Base-by-base conservation (phyloP, 1,140 invertebrate species). In the Lucilia cuprina region DNA sequence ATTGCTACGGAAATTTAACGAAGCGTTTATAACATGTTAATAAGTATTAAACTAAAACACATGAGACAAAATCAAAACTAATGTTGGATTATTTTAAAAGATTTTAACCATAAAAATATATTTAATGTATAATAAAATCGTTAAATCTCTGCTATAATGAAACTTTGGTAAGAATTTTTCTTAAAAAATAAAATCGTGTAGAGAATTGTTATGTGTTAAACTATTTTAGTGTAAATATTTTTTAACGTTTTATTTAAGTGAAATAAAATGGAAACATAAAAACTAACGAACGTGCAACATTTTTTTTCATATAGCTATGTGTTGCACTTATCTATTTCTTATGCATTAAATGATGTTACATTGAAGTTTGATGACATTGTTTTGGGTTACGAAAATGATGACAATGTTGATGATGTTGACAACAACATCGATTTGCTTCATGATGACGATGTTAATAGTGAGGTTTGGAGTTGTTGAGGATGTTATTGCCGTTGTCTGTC, bases 351-450 rank as follows among this genome's bases (percentile, higher is more conserved):
- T 25, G 65, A 70, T 80, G 77, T 80, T 35, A 80, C 77, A 80
- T 49, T 80, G 77, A 80, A 80, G 77, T 80, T 80, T 80, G 77
- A 80, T 80, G 77, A 80, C 77, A 80, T 80, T 80, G 77, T 80
- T 80, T 49, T 80, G 65, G 65, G n/a, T 70, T 21, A 21, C 65
- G 65, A 70, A 70, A 80, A 80, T 80, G 77, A 80, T 80, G 77
- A 80, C 77, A 80, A 80, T 49, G 41, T 49, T 50, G 8, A 5
- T 49, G n/a, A 35, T 35, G 8, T 75, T 75, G 74, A 78, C 41
- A 41, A 78, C 35, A 34, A n/a, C 41, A 34, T 78, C 41, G 5
- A 2, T 41, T n/a, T n/a, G 14, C 25, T 30, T 30, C 25, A 30
- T 30, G 34, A 78, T 5, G 75, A 34, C 30, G 74, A 74, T 77